phyloP scores from a whole-genome alignment of 2,113 vertebrate species.

The Anthoscopus minutus region DNA sequence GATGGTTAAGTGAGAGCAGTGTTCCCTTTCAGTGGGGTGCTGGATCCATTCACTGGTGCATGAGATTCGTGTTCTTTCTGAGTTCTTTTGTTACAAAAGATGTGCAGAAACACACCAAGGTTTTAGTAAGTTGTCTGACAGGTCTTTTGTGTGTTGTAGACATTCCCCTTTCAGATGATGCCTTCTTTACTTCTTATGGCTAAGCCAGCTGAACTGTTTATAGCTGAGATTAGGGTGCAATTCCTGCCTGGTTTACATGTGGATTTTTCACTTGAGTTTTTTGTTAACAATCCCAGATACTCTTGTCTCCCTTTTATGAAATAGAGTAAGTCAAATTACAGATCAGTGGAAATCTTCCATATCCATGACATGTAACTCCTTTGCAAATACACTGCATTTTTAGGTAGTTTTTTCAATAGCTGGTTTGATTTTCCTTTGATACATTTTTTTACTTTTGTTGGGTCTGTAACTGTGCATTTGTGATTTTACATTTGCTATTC shows the following conservation, averaged over 20 bases:
- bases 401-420: neutral
- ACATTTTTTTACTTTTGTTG: neutral
- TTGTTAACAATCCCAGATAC: neutral
- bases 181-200: neutral
- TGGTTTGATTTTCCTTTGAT: neutral
- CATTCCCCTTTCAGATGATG: neutral
- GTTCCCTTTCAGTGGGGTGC: neutral
- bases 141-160: neutral
- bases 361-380: neutral
- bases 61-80: neutral
- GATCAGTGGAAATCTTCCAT: neutral
- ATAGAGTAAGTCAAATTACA: neutral
- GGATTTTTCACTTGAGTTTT: neutral
- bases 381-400: neutral
- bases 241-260: neutral
- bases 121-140: neutral
- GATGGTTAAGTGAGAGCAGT: neutral
- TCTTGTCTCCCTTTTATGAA: neutral
- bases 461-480: neutral
- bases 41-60: neutral
- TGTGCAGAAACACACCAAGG: neutral
- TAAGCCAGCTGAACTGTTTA: neutral
- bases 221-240: neutral
- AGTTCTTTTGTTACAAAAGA: neutral
- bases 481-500: neutral